These are phyloP conservation scores for Neotoxoptera formosana DNA, from an alignment of 1,140 invertebrate species.

Conservation along the genomic window DNA sequence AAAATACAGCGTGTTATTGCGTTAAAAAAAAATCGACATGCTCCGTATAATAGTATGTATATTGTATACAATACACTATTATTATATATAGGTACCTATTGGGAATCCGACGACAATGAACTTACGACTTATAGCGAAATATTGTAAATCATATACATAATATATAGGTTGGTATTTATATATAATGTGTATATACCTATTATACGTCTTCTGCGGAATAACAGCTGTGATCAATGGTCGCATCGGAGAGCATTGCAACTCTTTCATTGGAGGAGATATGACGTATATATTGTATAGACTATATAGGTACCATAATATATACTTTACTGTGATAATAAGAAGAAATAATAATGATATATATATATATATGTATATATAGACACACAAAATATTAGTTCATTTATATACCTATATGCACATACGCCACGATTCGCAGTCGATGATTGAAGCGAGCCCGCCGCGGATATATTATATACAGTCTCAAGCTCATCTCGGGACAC, in stretches of 20 bases:
- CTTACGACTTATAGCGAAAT: no score
- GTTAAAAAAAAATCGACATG: neutral
- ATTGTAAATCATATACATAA: neutral
- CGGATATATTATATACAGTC: constrained; percentile 1
- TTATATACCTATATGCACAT: neutral
- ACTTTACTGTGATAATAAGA: neutral
- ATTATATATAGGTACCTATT: no score
- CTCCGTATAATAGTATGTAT: no score
- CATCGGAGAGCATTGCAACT: neutral
- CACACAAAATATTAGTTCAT: neutral
- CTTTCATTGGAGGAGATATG: neutral
- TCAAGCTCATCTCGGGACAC: neutral
- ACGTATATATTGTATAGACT: neutral
- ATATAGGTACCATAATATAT: neutral
- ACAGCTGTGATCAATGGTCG: neutral
- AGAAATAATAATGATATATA: neutral
- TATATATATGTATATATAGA: neutral
- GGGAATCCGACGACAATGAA: no score
- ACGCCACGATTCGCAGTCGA: neutral
- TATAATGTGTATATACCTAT: neutral
- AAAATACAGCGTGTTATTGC: no score
- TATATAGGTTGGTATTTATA: neutral
- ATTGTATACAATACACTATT: no score
- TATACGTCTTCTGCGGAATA: neutral
- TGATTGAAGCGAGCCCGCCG: neutral